Base-by-base conservation (phyloP, 2,888 invertebrate genomes). In the Phyto melanocephala region DNA sequence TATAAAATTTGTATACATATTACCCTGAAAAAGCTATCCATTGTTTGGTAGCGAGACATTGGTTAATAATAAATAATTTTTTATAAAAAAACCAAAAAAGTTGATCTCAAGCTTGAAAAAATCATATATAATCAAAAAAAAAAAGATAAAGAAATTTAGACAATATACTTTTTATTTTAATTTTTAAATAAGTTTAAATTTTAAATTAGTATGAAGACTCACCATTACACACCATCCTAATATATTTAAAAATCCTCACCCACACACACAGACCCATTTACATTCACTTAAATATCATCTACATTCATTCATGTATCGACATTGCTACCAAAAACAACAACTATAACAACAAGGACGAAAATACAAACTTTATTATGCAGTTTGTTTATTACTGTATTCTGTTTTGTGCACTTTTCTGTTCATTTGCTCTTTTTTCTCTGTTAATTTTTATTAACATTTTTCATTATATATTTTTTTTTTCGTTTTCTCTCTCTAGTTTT, bases 371-470 rank as follows among this genome's bases (percentile, higher is more conserved):
- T 76, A 68, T 68, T 68, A 76, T 76, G 68, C 76, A 68, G 68
- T 76, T 76, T 60, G 76, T 76, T 75, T 75, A 67, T 67, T 75
- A 58, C 68, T 58, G 22, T 42, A 11, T 60, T 74, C 42, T 8
- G 63, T 54, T 63, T 15, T 33, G n/a, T 63, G 24, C 47, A 10
- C 17, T 47, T 20, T 6, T 47, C 45, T 67, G 15, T 17, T 35
- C 37, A 6, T 28, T 75, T 75, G 37, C 40, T 67, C 58, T 75
- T 75, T 45, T 67, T 65, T 67, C 50, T 68, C 68, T 77, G 67
- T 60, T 77, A 77, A 70, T 77, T 77, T 70, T 77, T 77, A 77
- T 70, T 77, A 70, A 77, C 68, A 70, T 70, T 77, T 77, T 56
- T 24, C 4, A 70, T 54, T 45, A n/a, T n/a, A n/a, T 52, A 6